These are phyloP conservation scores for Paratrypauchen microcephalus DNA, from an alignment of 2,797 vertebrate genomes.

Conservation along the genomic window DNA sequence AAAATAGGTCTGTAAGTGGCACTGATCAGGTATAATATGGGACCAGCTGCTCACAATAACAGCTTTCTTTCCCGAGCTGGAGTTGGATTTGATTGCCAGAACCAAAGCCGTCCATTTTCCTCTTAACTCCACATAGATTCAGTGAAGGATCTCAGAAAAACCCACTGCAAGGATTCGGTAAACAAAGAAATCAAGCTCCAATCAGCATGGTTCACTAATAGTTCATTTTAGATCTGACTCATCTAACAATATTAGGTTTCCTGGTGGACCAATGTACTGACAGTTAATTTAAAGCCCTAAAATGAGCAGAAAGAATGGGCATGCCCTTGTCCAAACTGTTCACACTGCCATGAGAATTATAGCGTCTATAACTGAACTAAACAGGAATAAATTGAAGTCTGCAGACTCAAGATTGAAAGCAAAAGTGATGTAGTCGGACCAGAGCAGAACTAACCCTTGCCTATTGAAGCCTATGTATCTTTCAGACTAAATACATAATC, in stretches of 20 bases:
- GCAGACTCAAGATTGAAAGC: background rate
- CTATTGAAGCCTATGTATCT: background rate
- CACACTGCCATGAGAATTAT: background rate
- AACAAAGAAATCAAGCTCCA: background rate
- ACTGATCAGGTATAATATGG: constrained; percentile 13
- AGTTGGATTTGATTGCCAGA: constrained; percentile 1
- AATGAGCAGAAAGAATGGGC: background rate
- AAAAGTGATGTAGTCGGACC: background rate
- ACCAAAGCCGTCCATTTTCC: constrained; percentile 6
- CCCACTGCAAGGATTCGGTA: background rate
- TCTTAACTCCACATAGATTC: constrained; percentile 4
- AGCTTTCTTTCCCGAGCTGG: background rate
- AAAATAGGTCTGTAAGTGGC: constrained; percentile 8
- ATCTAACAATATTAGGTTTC: background rate
- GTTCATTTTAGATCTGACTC: background rate
- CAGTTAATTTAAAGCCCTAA: background rate
- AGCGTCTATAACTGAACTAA: background rate
- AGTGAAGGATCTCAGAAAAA: background rate
- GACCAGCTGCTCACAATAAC: constrained; percentile 11
- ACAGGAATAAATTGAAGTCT: background rate
- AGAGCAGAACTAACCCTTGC: background rate
- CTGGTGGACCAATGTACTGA: background rate
- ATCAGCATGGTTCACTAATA: background rate
- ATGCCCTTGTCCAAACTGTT: background rate
- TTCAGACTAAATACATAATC: too few species aligned